Conservation (phyloP, 1,140 invertebrate genomes). For the Thalassaphorura encarpata region DNA sequence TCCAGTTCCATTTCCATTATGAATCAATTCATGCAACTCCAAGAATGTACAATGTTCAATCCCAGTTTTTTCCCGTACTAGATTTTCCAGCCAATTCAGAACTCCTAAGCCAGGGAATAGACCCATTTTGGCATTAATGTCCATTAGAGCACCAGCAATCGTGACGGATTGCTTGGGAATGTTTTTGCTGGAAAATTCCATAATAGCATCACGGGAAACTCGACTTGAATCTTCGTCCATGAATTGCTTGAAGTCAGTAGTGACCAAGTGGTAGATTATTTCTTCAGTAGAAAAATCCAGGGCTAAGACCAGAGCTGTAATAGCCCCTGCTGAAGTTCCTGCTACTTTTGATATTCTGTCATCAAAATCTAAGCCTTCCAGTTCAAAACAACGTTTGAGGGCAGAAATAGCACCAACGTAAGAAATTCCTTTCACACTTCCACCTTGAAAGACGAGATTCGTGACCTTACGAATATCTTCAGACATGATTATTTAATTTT, state of each 20-base stretch:
- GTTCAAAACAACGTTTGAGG: neutral
- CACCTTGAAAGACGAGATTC: conserved; percentile 13
- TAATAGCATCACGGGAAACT: neutral
- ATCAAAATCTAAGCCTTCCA: neutral
- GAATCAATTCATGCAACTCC: neutral
- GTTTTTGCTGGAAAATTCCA: neutral
- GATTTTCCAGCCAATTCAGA: neutral
- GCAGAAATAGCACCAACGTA: conserved; percentile 10
- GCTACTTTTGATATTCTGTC: neutral
- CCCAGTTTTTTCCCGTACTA: neutral
- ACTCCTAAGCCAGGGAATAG: neutral
- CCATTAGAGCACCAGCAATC: neutral
- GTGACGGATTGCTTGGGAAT: neutral
- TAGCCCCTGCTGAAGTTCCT: conserved; percentile 14
- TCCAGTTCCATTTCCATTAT: neutral
- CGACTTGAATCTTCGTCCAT: neutral
- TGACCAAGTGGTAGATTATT: neutral
- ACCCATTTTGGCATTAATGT: conserved; percentile 1
- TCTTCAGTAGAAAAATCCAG: neutral
- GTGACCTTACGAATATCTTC: no score
- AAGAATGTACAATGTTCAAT: conserved; percentile 7
- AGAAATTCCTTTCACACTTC: conserved; percentile 7
- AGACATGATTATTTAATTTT: no score
- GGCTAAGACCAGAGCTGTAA: conserved; percentile 6
- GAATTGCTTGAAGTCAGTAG: conserved; percentile 2